These are phyloP conservation scores for Drosophila birchii DNA, from an alignment of 2,888 invertebrate species.

Conservation along the genomic window DNA sequence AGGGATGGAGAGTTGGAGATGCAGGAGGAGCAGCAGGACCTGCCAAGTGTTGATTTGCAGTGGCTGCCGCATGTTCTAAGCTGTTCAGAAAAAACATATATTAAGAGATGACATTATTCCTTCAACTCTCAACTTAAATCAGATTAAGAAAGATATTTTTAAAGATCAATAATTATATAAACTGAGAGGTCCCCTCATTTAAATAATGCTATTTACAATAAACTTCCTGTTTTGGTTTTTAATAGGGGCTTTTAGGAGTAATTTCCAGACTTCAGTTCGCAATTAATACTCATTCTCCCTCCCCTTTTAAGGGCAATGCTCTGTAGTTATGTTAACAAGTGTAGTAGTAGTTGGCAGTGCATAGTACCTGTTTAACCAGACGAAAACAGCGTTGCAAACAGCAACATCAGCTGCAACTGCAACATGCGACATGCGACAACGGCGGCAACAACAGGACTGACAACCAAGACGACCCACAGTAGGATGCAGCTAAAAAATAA, in stretches of 20 bases:
- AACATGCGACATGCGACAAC: constrained; percentile 47
- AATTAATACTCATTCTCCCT: background rate
- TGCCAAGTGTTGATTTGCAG: constrained; percentile 51
- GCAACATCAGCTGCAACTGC: constrained; percentile 50
- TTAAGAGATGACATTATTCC: background rate
- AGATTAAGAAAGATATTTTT: background rate
- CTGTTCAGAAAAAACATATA: constrained; percentile 5
- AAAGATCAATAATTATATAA: background rate
- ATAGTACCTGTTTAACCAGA: constrained; percentile 78
- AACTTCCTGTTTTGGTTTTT: background rate
- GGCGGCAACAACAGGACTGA: constrained; percentile 37
- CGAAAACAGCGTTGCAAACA: constrained; percentile 57
- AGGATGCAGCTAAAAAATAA: constrained; percentile 14
- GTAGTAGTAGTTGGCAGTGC: constrained; percentile 67
- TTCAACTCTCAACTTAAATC: background rate
- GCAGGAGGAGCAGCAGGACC: constrained; percentile 46
- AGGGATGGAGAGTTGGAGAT: constrained; percentile 7
- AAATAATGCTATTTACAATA: background rate
- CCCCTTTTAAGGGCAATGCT: constrained; percentile 46
- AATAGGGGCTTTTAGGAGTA: background rate
- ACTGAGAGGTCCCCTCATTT: background rate
- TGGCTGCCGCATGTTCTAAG: constrained; percentile 12
- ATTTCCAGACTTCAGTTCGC: background rate
- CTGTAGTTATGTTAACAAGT: constrained; percentile 72
- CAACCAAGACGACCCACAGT: constrained; percentile 65